phyloP scores from a whole-genome alignment of 2,113 vertebrate genomes.

The Otocyon megalotis region DNA sequence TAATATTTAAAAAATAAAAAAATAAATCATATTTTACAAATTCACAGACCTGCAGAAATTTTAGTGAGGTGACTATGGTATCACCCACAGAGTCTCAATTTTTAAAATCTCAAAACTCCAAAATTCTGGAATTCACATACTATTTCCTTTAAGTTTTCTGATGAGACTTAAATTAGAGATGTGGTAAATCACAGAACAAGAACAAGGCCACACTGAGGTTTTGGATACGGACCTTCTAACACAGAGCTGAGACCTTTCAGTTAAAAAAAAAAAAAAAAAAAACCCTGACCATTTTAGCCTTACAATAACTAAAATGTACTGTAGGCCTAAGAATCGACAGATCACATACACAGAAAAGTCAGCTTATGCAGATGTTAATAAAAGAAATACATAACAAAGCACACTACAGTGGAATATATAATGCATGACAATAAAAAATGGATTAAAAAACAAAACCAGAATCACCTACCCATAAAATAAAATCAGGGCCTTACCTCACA shows the following conservation, averaged over 20 bases:
- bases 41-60: background rate
- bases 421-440: background rate
- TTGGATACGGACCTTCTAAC: background rate
- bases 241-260: background rate
- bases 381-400: background rate
- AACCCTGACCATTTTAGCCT: background rate
- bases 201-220: background rate
- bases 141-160: background rate
- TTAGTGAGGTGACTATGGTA: background rate
- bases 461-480: background rate
- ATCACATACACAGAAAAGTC: background rate
- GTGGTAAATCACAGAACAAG: background rate
- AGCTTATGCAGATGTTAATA: background rate
- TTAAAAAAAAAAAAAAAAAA: background rate
- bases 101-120: background rate
- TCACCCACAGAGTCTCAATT: background rate
- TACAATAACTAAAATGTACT: background rate
- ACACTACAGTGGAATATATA: background rate
- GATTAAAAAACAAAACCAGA: background rate
- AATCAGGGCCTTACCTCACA: background rate
- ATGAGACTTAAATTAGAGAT: background rate
- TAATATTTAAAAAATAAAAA: too few species aligned
- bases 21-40: background rate
- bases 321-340: background rate
- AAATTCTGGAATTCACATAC: background rate